Base-by-base conservation (phyloP, 2,888 invertebrate species). In the Troglohyphantes excavatus region DNA sequence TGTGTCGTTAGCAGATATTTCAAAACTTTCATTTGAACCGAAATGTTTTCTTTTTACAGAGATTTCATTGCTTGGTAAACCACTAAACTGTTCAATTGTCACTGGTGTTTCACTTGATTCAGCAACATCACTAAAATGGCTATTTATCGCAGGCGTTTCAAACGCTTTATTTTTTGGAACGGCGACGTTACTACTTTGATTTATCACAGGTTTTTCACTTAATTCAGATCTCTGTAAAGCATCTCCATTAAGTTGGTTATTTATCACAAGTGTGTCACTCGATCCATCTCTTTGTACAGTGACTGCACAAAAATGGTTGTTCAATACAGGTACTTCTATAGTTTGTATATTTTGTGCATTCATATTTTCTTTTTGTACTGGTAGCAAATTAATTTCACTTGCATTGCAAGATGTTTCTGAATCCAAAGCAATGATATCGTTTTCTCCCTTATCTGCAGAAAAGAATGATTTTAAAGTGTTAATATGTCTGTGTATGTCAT, bases 381-480 rank as follows among this genome's bases (percentile, higher is more conserved):
- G 5, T 2, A n/a, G 53, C n/a, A 0, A 23, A 46, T 6, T 2
- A 72, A 23, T n/a, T 72, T 53, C 27, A n/a, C 17, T 53, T 53
- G 13, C 17, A 27, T 5, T 53, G 17, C n/a, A 3, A n/a, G n/a
- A 46, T 17, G 19, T 26, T 21, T 17, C 23, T 72, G 26, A 46
- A 17, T 72, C 26, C 13, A 7, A 6, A 46, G 17, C 23, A 6
- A 0, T 13, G 46, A 0, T 13, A 7, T 11, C 13, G 5, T 5
- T 43, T 13, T 19, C 17, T 43, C 61, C 17, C 17, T 65, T 39
- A 61, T 21, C 43, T 27, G 72, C 17, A 19, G 65, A 21, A 43
- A 87, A 87, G 21, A 70, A 87, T 17, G 72, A 29, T 29, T 87
- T 68, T 33, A 87, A 1, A 17, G 87, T 70, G 23, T 65, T 79